Evolutionary conservation across 2,113 vertebrate genomes (phyloP).

Genomic region (Brachirus orientalis): DNA sequence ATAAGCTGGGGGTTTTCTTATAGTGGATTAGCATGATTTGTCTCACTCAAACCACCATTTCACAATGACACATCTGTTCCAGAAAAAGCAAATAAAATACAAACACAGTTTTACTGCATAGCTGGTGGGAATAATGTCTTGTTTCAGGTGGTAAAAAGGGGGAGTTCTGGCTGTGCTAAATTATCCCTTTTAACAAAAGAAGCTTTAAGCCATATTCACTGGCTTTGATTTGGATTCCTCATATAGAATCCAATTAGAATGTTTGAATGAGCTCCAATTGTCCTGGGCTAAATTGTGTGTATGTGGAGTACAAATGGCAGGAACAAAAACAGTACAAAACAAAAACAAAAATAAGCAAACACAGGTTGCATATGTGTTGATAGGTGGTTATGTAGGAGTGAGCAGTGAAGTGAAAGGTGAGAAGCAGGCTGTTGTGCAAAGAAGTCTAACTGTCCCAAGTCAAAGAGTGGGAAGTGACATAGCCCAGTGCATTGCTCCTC

Average conservation of each 20-base stretch:
- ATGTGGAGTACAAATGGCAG: conserved; percentile 38
- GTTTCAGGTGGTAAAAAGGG: conserved; percentile 47
- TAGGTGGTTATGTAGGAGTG: conserved; percentile 17
- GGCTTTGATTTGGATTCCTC: conserved; percentile 69
- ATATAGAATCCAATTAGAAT: conserved; percentile 79
- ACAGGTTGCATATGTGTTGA: conserved; percentile 34
- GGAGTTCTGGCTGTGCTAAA: conserved; percentile 53
- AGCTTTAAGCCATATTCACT: conserved; percentile 61
- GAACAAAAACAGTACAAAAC: conserved; percentile 36
- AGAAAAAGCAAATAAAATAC: conserved; percentile 50
- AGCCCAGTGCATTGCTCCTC: conserved; percentile 33
- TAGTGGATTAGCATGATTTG: conserved; percentile 64
- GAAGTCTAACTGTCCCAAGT: conserved; percentile 59
- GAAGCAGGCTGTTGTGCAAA: conserved; percentile 61
- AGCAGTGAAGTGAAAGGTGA: conserved; percentile 27
- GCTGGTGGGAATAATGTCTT: conserved; percentile 53
- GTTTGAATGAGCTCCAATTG: conserved; percentile 67
- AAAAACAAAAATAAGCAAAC: conserved; percentile 21
- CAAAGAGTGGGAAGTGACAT: conserved; percentile 34
- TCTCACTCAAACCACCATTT: conserved; percentile 60
- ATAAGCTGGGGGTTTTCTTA: conserved; percentile 49
- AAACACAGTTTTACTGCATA: conserved; percentile 51
- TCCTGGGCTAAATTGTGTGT: conserved; percentile 50
- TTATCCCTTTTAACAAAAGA: conserved; percentile 69
- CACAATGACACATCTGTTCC: conserved; percentile 47